Base-by-base conservation (phyloP, 2,113 vertebrate species). In the Apodemus sylvaticus region DNA sequence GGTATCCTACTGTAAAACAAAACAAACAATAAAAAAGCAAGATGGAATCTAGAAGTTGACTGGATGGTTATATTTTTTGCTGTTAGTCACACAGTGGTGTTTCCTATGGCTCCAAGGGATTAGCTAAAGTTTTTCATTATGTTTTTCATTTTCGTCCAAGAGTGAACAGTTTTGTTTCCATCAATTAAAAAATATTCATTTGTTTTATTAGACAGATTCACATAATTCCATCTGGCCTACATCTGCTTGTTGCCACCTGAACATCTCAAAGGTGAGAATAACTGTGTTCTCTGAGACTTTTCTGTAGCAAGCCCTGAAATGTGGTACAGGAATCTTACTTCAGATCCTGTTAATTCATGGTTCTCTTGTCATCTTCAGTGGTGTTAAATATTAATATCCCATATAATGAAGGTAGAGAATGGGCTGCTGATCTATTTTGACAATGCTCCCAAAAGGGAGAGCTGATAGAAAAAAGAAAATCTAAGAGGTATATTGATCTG, bases 191-290 rank as follows among this genome's bases (percentile, higher is more conserved):
- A 76, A 90, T 92, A 82, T 60, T 24, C 62, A 34, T 82, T 95
- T 96, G 87, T 60, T 68, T 92, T 71, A 86, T 88, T 86, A 95
- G 86, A 96, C 62, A 94, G 85, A 95, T 85, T 86, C 88, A 86
- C 26, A 85, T 77, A 82, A 64, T 31, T 95, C 66, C 96, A 96
- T 97, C 96, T 95, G 90, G 71, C 55, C 77, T 94, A n/a, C 95
- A 97, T 96, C 95, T 97, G 96, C 85, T 93, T 92, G 39, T 96
- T 29, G 91, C 79, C 87, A 94, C 96, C 90, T 95, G 62, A 34
- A 58, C 90, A 48, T 89, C 90, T 73, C 74, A 70, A 64, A 89
- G 94, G 86, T 87, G 71, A 82, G 78, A 92, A 89, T 82, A 73
- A 83, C 91, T 66, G 53, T 86, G 45, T 34, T 86, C 48, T 86